Evolutionary conservation across 2,797 vertebrate species (phyloP), one percentile per base, ranked within the genome.

Genomic region (Sphaeramia orbicularis): DNA sequence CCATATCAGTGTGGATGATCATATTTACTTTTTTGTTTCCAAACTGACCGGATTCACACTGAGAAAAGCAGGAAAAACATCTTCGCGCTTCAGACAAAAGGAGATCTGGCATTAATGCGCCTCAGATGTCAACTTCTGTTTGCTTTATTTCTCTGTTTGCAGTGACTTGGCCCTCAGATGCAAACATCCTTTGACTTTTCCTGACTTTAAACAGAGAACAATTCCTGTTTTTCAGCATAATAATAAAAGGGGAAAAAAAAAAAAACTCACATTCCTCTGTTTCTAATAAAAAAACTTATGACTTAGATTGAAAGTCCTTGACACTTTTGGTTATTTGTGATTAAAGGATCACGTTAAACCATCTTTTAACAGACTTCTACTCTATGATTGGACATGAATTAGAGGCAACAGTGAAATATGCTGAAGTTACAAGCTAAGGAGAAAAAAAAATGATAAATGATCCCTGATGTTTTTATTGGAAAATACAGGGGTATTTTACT

Each of bases 111-210:
- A 82, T 80, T 89, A 91, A 92, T 88, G 48, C 15, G 41, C 80
- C 62, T 90, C 89, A 92, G 86, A 92, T 87, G 86, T 82, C 71
- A 78, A 75, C 71, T 48, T 40, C 50, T 47, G 66, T 76, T 72
- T 72, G 65, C 48, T 81, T 60, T 63, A 63, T 78, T 83, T 72
- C 64, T 15, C 66, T 59, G 36, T 38, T 71, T 62, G n/a, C 40
- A 13, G 19, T 15, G 15, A 67, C 49, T 48, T 53, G 45, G 42
- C 47, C 45, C 43, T 51, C 62, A 55, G 42, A 72, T 30, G 64
- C 37, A 42, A 55, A 74, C 40, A 47, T 45, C 42, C 21, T 55
- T 49, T 48, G 30, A 55, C 45, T 53, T 50, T 14, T 18, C 49
- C 36, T 24, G 19, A 38, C 24, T 48, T 19, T 15, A 3, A 62